Percentiles rank a stretch among this genome's conserved stretches.
phyloP scores from a whole-genome alignment of 2,888 invertebrate genomes.

The Axea sp. region DNA sequence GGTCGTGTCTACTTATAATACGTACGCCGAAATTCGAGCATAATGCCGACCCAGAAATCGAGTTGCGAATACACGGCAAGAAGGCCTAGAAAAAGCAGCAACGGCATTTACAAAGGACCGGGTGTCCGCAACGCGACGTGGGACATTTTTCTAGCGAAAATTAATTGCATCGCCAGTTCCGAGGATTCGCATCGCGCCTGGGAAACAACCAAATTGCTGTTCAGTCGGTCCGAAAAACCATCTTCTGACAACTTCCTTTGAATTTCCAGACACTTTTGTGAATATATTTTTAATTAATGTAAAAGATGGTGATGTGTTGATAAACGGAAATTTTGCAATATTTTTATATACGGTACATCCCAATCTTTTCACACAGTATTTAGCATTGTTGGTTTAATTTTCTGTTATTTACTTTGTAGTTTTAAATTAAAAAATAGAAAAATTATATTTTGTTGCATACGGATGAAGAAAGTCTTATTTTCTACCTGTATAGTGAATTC shows the following conservation, averaged over 20 bases:
- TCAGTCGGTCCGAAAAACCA: constrained; percentile 20
- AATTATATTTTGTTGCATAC: no score
- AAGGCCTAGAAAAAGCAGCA: constrained; percentile 61
- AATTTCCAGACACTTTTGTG: constrained; percentile 10
- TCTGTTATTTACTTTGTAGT: no score
- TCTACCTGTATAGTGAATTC: no score
- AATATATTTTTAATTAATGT: background rate
- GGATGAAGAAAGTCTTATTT: no score
- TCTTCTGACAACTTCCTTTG: constrained; percentile 25
- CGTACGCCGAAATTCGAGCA: constrained; percentile 69
- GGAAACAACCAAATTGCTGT: constrained; percentile 43
- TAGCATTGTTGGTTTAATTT: no score
- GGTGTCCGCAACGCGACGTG: constrained; percentile 44
- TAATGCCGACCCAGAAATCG: constrained; percentile 49
- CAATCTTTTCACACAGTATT: no score
- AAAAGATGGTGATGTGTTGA: no score
- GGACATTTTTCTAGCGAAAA: constrained; percentile 65
- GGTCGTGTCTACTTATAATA: constrained; percentile 48
- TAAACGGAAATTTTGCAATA: no score
- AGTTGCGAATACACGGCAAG: constrained; percentile 46
- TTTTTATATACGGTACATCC: no score
- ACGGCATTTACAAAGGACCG: constrained; percentile 61
- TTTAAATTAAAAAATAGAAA: no score
- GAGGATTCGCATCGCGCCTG: constrained; percentile 58
- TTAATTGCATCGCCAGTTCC: constrained; percentile 67